Conservation (phyloP, 1,140 invertebrate genomes). For the Aethina tumida region DNA sequence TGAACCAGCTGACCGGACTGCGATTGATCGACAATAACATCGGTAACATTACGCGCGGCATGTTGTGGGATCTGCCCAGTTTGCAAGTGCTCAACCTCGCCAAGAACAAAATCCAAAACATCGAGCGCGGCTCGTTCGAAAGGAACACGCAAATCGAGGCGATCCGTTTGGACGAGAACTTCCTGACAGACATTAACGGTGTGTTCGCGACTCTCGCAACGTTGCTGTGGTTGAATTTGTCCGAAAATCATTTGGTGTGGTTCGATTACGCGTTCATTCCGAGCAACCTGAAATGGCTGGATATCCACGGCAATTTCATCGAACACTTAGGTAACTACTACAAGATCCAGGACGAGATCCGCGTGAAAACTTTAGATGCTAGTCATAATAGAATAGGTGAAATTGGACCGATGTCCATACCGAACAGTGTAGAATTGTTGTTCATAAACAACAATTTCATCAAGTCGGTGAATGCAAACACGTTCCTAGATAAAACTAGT, state of each 20-base stretch:
- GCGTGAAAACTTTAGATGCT: constrained; percentile 73
- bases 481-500: constrained; percentile 75
- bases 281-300: constrained; percentile 78
- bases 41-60: constrained; percentile 70
- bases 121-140: constrained; percentile 73
- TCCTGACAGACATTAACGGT: constrained; percentile 75
- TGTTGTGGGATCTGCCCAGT: constrained; percentile 74
- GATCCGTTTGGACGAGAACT: constrained; percentile 77
- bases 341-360: constrained; percentile 66
- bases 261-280: constrained; percentile 86
- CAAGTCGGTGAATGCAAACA: constrained; percentile 66
- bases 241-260: constrained; percentile 82
- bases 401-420: constrained; percentile 67
- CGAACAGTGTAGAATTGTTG: constrained; percentile 79
- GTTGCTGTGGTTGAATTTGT: constrained; percentile 79
- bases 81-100: constrained; percentile 79
- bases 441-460: constrained; percentile 87
- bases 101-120: constrained; percentile 75
- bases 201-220: constrained; percentile 71
- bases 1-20: constrained; percentile 76
- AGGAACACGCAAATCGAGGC: constrained; percentile 69
- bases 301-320: constrained; percentile 81
- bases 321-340: constrained; percentile 79
- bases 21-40: constrained; percentile 78
- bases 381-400: constrained; percentile 79